Evolutionary conservation across 2,113 vertebrate species (phyloP).

Genomic region (Antigone vipio): DNA sequence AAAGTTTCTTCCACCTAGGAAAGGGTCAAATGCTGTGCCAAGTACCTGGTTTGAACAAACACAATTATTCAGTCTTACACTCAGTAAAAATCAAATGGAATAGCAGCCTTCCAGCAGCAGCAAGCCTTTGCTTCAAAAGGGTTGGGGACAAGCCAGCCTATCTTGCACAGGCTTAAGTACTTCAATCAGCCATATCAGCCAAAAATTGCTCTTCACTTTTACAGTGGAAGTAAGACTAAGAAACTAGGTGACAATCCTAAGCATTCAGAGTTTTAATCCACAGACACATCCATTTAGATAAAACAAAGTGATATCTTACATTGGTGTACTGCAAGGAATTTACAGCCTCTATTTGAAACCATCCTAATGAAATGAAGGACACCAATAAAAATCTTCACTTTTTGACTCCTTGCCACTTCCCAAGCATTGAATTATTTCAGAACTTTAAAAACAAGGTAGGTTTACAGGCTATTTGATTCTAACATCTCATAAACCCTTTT

Average conservation of each 20-base stretch:
- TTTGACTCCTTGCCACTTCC: background rate
- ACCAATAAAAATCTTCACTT: background rate
- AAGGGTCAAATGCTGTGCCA: constrained; percentile 83
- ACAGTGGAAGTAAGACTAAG: background rate
- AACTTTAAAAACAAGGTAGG: background rate
- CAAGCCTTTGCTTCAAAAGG: background rate
- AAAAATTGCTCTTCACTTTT: background rate
- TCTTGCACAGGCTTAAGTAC: background rate
- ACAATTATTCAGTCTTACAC: background rate
- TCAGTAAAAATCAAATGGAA: background rate
- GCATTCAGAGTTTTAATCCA: background rate
- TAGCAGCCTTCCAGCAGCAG: background rate
- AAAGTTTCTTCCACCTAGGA: constrained; percentile 81
- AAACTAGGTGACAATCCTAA: background rate
- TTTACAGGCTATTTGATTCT: background rate
- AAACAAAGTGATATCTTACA: background rate
- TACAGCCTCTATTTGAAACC: background rate
- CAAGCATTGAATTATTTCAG: background rate
- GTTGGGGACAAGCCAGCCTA: background rate
- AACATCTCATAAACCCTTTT: background rate
- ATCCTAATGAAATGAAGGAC: background rate
- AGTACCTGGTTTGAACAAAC: constrained; percentile 72
- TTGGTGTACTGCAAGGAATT: background rate
- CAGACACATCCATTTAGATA: background rate
- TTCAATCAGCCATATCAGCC: background rate